Evolutionary conservation across 2,797 vertebrate species (phyloP).

Genomic region (Steatocranus sp.): DNA sequence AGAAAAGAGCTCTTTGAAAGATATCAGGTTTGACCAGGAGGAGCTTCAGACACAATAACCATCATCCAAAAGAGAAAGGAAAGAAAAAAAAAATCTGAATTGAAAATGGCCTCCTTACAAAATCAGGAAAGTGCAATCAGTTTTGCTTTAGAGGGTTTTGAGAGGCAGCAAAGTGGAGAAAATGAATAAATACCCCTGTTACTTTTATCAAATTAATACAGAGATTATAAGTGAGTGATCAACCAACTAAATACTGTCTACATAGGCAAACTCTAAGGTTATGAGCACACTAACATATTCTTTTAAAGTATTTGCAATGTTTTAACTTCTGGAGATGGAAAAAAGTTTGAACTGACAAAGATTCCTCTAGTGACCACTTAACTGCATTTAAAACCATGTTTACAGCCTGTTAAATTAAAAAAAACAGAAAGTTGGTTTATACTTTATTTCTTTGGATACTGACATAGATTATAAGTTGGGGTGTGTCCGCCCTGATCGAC

Average conservation of each 20-base stretch:
- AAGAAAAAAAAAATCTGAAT: conserved; percentile 14
- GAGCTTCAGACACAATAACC: conserved; percentile 57
- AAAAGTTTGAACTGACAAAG: not conserved
- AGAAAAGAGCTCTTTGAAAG: conserved; percentile 62
- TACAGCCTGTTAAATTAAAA: not conserved
- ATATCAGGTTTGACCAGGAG: conserved; percentile 72
- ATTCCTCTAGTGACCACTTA: not conserved
- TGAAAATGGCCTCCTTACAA: conserved; percentile 45
- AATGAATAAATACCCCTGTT: not conserved
- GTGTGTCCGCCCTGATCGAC: not conserved
- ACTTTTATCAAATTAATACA: not conserved
- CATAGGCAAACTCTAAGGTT: not conserved
- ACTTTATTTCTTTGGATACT: not conserved
- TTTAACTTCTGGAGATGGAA: not conserved
- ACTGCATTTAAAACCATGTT: not conserved
- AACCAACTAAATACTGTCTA: not conserved
- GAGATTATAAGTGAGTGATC: not conserved
- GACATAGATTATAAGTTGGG: not conserved
- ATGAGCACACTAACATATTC: not conserved
- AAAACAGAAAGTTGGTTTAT: not conserved
- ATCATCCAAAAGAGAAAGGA: not conserved
- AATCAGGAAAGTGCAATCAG: conserved; percentile 43
- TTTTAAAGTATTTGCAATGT: not conserved
- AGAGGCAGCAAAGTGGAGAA: not conserved
- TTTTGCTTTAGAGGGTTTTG: conserved; percentile 32